phyloP scores from a whole-genome alignment of 2,888 invertebrate species.

The Eustalomyia histrio region DNA sequence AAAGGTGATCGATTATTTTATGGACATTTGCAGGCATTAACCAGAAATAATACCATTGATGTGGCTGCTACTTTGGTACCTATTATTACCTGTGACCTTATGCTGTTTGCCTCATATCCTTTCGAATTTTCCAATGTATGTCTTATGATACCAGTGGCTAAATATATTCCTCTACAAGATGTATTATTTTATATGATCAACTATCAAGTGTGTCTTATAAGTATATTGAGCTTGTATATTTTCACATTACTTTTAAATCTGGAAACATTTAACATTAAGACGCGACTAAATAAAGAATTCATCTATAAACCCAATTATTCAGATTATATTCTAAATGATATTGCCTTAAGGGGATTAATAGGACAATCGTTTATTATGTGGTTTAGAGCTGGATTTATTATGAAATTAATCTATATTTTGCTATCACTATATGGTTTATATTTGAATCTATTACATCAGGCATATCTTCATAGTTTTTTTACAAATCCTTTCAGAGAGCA shows the following conservation, averaged over 20 bases:
- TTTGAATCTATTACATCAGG: slow-evolving; percentile 33
- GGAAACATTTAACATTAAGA: not conserved
- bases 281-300: not conserved
- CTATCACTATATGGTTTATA: slow-evolving; percentile 44
- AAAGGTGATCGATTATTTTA: slow-evolving; percentile 31
- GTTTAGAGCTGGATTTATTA: slow-evolving; percentile 12
- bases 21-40: slow-evolving; percentile 27
- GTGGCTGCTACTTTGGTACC: slow-evolving; percentile 31
- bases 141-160: slow-evolving; percentile 40
- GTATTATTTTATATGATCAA: slow-evolving; percentile 31
- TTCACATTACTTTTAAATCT: slow-evolving; percentile 40
- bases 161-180: slow-evolving; percentile 18
- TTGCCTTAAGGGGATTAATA: slow-evolving; percentile 45
- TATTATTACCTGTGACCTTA: not conserved
- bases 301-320: not conserved
- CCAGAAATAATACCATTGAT: slow-evolving; percentile 44
- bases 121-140: slow-evolving; percentile 26
- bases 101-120: slow-evolving; percentile 42
- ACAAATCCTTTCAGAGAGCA: slow-evolving; percentile 38
- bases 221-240: slow-evolving; percentile 20
- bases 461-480: slow-evolving; percentile 47
- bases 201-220: slow-evolving; percentile 15
- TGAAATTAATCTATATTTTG: slow-evolving; percentile 47
- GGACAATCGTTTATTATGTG: slow-evolving; percentile 45
- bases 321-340: slow-evolving; percentile 40